Percentiles rank a stretch among this genome's conserved stretches.
Evolutionary conservation across 2,113 vertebrate genomes (phyloP).

Genomic region (Zosterops pallidus): DNA sequence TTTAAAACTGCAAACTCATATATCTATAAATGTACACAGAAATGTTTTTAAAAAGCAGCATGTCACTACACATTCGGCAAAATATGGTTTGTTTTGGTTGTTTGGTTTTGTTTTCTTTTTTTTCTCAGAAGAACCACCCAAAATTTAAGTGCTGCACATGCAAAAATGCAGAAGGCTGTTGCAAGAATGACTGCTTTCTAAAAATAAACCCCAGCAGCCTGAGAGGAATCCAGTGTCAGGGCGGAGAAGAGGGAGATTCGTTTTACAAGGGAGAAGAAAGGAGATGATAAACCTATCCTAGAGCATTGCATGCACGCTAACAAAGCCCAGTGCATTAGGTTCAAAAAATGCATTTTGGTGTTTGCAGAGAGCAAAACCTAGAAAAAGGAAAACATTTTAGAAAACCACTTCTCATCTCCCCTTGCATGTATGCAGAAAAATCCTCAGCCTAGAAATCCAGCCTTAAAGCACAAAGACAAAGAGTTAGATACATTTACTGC

Average conservation of each 20-base stretch:
- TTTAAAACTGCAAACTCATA: conserved; percentile 23
- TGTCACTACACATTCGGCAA: not conserved
- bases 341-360: conserved; percentile 46
- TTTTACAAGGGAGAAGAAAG: conserved; percentile 55
- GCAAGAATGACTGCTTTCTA: conserved; percentile 70
- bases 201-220: conserved; percentile 72
- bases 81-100: not conserved
- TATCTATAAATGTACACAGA: not conserved
- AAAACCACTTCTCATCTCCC: conserved; percentile 54
- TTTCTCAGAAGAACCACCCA: conserved; percentile 15
- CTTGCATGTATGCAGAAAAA: conserved; percentile 56
- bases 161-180: conserved; percentile 70
- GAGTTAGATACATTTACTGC: conserved; percentile 34
- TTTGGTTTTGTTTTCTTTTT: not conserved
- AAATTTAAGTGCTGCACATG: conserved; percentile 72
- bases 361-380: not conserved
- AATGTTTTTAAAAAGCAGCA: not conserved
- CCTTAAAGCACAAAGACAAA: conserved; percentile 63
- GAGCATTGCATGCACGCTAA: conserved; percentile 35
- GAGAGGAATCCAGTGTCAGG: conserved; percentile 66
- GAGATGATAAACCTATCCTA: not conserved
- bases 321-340: conserved; percentile 49
- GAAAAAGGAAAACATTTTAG: not conserved
- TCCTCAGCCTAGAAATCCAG: conserved; percentile 56
- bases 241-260: conserved; percentile 50